Conservation (phyloP, 35 echinoderm and acorn worm species). For the Ophiothrix spiculata region DNA sequence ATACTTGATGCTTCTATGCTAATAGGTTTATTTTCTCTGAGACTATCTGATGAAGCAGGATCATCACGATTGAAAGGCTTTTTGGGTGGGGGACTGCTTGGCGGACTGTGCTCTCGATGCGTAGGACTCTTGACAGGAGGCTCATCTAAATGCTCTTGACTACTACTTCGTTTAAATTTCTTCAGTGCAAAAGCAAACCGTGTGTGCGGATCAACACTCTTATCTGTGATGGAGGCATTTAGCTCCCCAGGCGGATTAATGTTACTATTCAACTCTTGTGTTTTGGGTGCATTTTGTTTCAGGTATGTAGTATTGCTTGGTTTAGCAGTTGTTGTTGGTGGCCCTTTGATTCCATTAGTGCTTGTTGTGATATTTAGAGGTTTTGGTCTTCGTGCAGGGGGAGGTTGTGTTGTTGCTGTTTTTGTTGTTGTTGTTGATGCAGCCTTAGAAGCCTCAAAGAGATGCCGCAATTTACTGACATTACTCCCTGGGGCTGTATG, state of each 20-base stretch:
- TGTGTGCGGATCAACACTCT: slow-evolving; percentile 27
- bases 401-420: slow-evolving; percentile 23
- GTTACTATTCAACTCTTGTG: slow-evolving; percentile 4
- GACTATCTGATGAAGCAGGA: slow-evolving; percentile 6
- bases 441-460: slow-evolving; percentile 39
- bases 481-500: slow-evolving; percentile 37
- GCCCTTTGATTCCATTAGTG: not conserved
- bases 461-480: slow-evolving; percentile 58
- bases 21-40: slow-evolving; percentile 12
- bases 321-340: not conserved
- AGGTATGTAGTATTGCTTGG: slow-evolving; percentile 21
- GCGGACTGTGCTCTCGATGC: slow-evolving; percentile 29
- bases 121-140: slow-evolving; percentile 15
- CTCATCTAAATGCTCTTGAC: slow-evolving; percentile 15
- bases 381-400: not conserved
- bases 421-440: slow-evolving; percentile 10
- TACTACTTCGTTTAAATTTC: slow-evolving; percentile 42
- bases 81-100: slow-evolving; percentile 42
- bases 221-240: slow-evolving; percentile 1
- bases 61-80: slow-evolving; percentile 17
- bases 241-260: not conserved
- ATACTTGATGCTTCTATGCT: slow-evolving; percentile 10
- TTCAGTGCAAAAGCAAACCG: slow-evolving; percentile 43
- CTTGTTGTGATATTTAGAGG: not conserved
- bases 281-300: slow-evolving; percentile 10